These are phyloP conservation scores for Danio rerio DNA, from an alignment of 2,113 vertebrate genomes.

Conservation along the genomic window GRCz12tu NC_133182.1:23832501-23833000, in stretches of 20 bases:
- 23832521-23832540: constrained; percentile 3
- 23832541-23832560: neutral
- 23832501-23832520: neutral
- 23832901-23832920: constrained; percentile 12
- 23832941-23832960: neutral
- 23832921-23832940: constrained; percentile 17
- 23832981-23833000: neutral
- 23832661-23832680: neutral
- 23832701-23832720: neutral
- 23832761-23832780: neutral
- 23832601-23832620: neutral
- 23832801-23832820: constrained; percentile 20
- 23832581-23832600: neutral
- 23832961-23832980: neutral
- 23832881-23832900: constrained; percentile 41
- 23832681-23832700: neutral
- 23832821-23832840: constrained; percentile 44
- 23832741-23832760: neutral
- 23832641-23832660: constrained; percentile 43
- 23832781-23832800: constrained; percentile 32
- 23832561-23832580: constrained; percentile 6
- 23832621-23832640: constrained; percentile 33
- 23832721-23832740: neutral
- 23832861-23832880: constrained; percentile 36
- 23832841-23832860: constrained; percentile 44